Percentiles rank a stretch among this genome's conserved stretches.
phyloP scores from a whole-genome alignment of 2,888 invertebrate species.

The Amblyjoppa fuscipennis region DNA sequence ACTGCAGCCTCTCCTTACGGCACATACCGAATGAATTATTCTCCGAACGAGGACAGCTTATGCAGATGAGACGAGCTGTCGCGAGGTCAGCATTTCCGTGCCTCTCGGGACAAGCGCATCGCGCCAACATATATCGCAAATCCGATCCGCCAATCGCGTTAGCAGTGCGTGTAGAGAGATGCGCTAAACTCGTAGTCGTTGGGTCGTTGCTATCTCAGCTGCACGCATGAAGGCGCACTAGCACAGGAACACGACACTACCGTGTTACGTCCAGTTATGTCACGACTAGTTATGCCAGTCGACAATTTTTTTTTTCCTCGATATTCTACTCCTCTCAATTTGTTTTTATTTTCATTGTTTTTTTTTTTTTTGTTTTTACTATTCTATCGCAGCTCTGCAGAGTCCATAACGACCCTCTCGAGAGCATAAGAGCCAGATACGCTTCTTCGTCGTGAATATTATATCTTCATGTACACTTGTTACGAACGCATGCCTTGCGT shows the following conservation, averaged over 20 bases:
- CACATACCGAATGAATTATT: conserved; percentile 35
- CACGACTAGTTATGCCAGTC: conserved; percentile 74
- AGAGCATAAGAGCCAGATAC: background rate
- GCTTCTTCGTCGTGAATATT: conserved; percentile 40
- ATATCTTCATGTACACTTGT: conserved; percentile 25
- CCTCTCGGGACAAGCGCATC: conserved; percentile 47
- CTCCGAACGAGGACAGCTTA: conserved; percentile 18
- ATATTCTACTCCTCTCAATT: conserved; percentile 28
- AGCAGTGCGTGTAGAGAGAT: conserved; percentile 36
- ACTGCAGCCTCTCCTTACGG: conserved; percentile 2
- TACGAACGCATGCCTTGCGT: conserved; percentile 25
- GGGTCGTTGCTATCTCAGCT: conserved; percentile 66
- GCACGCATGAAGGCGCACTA: conserved; percentile 65
- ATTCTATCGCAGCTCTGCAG: conserved; percentile 14
- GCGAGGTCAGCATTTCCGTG: conserved; percentile 46
- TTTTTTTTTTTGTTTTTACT: background rate
- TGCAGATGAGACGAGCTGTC: conserved; percentile 39
- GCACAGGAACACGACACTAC: conserved; percentile 68
- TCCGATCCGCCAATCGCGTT: conserved; percentile 31
- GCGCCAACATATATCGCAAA: conserved; percentile 45
- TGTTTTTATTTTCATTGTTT: conserved; percentile 9
- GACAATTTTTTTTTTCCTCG: conserved; percentile 56
- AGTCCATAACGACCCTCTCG: conserved; percentile 9
- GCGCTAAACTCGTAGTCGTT: conserved; percentile 42
- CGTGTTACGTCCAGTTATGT: conserved; percentile 73